These are phyloP conservation scores for Pygoscelis antarcticus DNA, from an alignment of 2,113 vertebrate species.

Conservation along the genomic window DNA sequence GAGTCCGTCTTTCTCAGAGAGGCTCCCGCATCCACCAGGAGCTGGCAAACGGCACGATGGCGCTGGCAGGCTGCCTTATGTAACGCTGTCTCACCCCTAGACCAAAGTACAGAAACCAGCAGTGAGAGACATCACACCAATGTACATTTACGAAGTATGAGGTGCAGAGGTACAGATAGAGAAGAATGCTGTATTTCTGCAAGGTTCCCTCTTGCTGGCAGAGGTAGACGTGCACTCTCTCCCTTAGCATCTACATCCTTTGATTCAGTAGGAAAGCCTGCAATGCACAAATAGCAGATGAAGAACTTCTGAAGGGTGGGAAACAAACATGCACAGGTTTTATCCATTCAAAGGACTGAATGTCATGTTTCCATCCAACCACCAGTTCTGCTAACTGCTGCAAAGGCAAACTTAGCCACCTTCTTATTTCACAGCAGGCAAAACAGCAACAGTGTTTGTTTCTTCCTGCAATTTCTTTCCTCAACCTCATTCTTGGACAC, in stretches of 20 bases:
- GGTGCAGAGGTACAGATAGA: not conserved
- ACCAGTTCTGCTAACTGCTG: not conserved
- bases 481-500: not conserved
- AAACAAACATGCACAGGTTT: not conserved
- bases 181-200: not conserved
- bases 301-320: not conserved
- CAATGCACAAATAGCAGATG: not conserved
- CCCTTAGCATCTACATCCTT: not conserved
- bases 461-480: not conserved
- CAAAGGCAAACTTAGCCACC: not conserved
- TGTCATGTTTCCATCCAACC: not conserved
- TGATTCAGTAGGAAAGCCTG: not conserved
- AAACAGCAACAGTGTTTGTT: not conserved
- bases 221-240: not conserved
- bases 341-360: not conserved
- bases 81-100: slow-evolving; percentile 92
- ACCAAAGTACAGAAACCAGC: slow-evolving; percentile 68
- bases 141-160: not conserved
- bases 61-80: slow-evolving; percentile 91
- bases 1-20: slow-evolving; percentile 89
- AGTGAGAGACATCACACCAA: slow-evolving; percentile 28
- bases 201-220: not conserved
- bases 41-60: slow-evolving; percentile 84
- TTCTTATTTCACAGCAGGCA: not conserved
- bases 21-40: slow-evolving; percentile 90